Conservation (phyloP, 2,888 invertebrate genomes). For the Tetramorium bicarinatum region DNA sequence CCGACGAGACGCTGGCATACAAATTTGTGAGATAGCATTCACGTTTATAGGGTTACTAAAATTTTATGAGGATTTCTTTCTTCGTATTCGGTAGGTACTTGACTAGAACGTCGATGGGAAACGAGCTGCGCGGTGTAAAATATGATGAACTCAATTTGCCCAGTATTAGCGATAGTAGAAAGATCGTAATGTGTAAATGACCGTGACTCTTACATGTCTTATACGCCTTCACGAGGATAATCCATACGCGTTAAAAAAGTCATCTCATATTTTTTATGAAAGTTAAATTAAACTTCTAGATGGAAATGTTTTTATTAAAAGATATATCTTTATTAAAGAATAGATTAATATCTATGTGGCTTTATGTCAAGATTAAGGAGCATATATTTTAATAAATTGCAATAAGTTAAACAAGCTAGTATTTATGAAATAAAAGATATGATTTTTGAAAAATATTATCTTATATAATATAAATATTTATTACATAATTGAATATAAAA, state of each 20-base stretch:
- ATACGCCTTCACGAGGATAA: neutral
- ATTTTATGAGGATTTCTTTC: conserved; percentile 73
- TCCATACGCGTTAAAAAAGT: neutral
- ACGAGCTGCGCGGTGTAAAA: conserved; percentile 47
- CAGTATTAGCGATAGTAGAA: conserved; percentile 1
- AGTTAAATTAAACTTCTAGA: neutral
- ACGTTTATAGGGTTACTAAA: conserved; percentile 74
- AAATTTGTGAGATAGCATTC: conserved; percentile 74
- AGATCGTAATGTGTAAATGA: neutral
- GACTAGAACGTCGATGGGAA: conserved; percentile 45
- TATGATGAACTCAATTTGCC: neutral
- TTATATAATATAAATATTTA: neutral
- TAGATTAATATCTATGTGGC: neutral
- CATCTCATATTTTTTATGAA: neutral
- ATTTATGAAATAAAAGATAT: neutral
- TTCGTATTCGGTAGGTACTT: conserved; percentile 48
- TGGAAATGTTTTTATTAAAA: conserved; percentile 4
- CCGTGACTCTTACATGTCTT: neutral
- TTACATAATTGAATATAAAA: neutral
- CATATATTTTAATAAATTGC: neutral
- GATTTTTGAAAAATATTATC: neutral
- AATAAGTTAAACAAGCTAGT: neutral
- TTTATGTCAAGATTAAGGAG: neutral
- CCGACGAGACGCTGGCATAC: conserved; percentile 61
- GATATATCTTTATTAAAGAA: neutral